phyloP scores from a whole-genome alignment of 2,113 vertebrate genomes.

The Eulemur macaco region DNA sequence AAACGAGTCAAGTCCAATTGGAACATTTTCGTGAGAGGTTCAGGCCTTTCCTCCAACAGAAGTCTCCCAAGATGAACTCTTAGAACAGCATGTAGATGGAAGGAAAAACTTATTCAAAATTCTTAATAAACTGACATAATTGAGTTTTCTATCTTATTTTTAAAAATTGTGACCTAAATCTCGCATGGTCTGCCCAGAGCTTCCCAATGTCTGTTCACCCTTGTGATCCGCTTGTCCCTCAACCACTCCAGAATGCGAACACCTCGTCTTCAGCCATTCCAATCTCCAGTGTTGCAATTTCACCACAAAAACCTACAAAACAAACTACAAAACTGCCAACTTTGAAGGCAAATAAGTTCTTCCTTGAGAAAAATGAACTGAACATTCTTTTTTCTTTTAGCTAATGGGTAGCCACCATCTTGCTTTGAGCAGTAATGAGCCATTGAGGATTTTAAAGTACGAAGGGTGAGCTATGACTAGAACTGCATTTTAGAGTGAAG shows the following conservation, averaged over 20 bases:
- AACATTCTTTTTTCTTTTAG: neutral
- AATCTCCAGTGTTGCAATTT: fast-evolving
- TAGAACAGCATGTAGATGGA: neutral
- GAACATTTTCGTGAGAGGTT: fast-evolving
- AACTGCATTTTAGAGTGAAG: neutral
- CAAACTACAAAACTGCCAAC: neutral
- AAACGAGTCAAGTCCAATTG: neutral
- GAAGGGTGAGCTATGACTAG: fast-evolving
- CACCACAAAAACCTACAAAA: no score
- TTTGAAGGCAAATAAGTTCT: neutral
- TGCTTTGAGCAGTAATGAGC: neutral
- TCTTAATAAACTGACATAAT: no score
- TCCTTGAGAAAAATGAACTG: neutral
- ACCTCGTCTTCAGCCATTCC: neutral
- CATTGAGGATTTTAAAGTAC: neutral
- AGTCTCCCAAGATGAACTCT: neutral
- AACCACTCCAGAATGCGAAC: fast-evolving
- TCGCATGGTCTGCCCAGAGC: neutral
- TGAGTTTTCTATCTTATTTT: neutral
- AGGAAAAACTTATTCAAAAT: neutral
- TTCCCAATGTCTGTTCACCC: fast-evolving
- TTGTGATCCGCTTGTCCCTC: fast-evolving
- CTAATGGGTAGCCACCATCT: neutral
- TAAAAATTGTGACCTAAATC: no score
- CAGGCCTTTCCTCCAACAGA: neutral